Base-by-base conservation (phyloP, 2,888 invertebrate genomes). In the Philaethria dido region DNA sequence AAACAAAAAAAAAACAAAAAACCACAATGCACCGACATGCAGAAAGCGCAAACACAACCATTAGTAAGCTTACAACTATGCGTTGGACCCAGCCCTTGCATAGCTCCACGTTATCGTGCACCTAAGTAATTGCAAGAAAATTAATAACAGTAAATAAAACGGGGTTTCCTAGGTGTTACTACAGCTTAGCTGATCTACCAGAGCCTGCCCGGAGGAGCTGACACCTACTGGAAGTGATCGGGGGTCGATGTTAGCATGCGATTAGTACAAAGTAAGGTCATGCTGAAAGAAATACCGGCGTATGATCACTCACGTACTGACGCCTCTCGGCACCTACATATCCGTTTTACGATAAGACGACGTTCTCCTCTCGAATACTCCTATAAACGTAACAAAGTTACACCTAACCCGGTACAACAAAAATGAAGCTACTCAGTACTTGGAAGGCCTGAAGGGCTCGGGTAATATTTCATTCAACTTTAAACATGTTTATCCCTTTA, bases 221-320 rank as follows among this genome's bases (percentile, higher is more conserved):
- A 39, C 18, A 22, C 42, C 14, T 18, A 54, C 45, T 22, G 60
- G 45, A 50, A 62, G 47, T 62, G 54, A 48, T 62, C 59, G 20
- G 59, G 52, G 55, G 66, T 50, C 22, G 39, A 64, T 29, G 45
- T 44, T 36, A 54, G 69, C 83, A 82, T 84, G 86, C 84, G 69
- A 78, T 86, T 87, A 87, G 84, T 87, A 76, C 72, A 73, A 78
- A 72, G 73, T 73, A 76, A 74, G 66, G 62, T 70, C 85, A 85
- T 86, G 85, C 85, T 78, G 64, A 77, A 80, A 79, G 75, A 75
- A 74, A 80, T 82, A 86, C 90, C 90, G 91, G 91, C 88, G 81
- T 78, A 85, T 89, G 91, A 91, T 91, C 91, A 91, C 91, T 87
- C 85, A 88, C 88, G 74, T 73, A 57, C 64, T 36, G 57, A 39